phyloP scores from a whole-genome alignment of 2,888 invertebrate species.

The Eupeodes luniger region DNA sequence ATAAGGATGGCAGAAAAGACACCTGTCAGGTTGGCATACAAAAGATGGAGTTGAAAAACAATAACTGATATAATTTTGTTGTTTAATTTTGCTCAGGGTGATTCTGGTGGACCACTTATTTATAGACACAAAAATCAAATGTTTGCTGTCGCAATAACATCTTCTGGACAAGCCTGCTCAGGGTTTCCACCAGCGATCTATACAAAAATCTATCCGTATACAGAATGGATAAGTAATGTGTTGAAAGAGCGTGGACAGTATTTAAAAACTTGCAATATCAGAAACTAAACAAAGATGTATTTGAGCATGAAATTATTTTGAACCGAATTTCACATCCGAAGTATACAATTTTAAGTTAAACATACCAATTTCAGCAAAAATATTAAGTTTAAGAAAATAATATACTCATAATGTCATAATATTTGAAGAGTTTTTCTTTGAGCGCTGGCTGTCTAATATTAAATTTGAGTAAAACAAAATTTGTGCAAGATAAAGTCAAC shows the following conservation, averaged over 20 bases:
- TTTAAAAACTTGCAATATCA: neutral
- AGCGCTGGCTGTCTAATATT: too few species aligned
- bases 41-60: too few species aligned
- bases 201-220: slow-evolving; percentile 33
- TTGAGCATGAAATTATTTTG: neutral
- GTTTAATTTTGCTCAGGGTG: slow-evolving; percentile 75
- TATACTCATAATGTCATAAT: too few species aligned
- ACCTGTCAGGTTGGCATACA: slow-evolving; percentile 70
- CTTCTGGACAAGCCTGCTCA: slow-evolving; percentile 71
- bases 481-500: too few species aligned
- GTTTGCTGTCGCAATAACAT: slow-evolving; percentile 75
- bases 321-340: too few species aligned
- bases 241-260: neutral
- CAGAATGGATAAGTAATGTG: neutral
- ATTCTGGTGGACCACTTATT: slow-evolving; percentile 77
- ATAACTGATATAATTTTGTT: neutral
- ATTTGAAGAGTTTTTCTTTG: too few species aligned
- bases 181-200: slow-evolving; percentile 67
- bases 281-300: neutral
- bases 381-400: too few species aligned
- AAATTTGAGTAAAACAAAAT: too few species aligned
- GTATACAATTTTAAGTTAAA: too few species aligned
- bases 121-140: slow-evolving; percentile 13
- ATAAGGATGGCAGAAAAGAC: slow-evolving; percentile 74
- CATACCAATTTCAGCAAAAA: too few species aligned